Evolutionary conservation across 2,888 invertebrate species (phyloP).

Genomic region (Silvanus unidentatus): DNA sequence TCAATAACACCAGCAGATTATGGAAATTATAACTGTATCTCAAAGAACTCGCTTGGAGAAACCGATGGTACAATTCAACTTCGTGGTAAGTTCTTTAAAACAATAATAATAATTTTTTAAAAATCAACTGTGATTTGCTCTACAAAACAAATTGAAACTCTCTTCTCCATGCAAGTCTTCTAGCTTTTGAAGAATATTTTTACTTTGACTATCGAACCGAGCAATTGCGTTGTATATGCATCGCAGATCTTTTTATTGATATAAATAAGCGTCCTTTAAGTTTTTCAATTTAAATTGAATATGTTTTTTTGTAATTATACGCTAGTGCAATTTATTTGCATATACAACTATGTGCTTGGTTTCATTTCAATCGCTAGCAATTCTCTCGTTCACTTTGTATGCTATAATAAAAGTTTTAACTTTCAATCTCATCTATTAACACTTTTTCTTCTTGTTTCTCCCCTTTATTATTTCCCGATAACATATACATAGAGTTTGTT

Average conservation of each 20-base stretch:
- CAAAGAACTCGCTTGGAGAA: constrained; percentile 68
- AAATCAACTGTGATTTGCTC: too few relatives aligned
- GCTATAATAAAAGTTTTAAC: too few relatives aligned
- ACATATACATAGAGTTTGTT: too few relatives aligned
- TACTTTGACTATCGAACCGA: constrained; percentile 32
- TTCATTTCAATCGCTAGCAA: neutral
- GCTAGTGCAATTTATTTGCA: constrained; percentile 10
- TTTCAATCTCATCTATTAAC: too few relatives aligned
- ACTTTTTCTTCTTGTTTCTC: too few relatives aligned
- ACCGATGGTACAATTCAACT: constrained; percentile 69
- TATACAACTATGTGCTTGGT: constrained; percentile 11
- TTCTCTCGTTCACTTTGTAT: neutral
- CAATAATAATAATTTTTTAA: neutral
- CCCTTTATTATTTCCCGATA: too few relatives aligned
- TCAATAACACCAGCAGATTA: constrained; percentile 57
- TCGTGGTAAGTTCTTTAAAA: constrained; percentile 55
- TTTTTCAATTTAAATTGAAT: constrained; percentile 8
- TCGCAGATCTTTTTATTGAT: constrained; percentile 20
- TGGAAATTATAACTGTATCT: constrained; percentile 66
- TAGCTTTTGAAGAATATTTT: constrained; percentile 9
- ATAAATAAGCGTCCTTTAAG: constrained; percentile 17
- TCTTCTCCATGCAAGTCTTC: too few relatives aligned
- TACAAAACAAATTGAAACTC: too few relatives aligned
- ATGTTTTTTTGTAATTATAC: too few relatives aligned
- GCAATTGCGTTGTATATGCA: constrained; percentile 31